phyloP scores from a whole-genome alignment of 2,888 invertebrate genomes.

The Nowickia ferox region DNA sequence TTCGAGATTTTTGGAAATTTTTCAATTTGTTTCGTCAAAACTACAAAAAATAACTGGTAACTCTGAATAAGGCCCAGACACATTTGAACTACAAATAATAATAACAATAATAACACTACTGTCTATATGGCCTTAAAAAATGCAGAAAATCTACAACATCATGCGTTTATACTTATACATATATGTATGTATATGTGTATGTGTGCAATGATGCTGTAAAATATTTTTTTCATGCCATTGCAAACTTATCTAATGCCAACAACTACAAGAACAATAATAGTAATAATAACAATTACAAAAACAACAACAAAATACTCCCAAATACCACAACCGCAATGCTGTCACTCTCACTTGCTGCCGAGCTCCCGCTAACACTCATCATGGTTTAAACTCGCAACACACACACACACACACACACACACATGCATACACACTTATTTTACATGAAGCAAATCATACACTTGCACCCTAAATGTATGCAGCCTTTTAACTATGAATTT shows the following conservation, averaged over 20 bases:
- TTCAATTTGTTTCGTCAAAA: too few relatives aligned
- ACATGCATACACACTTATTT: background rate
- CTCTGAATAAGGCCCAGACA: conserved; percentile 26
- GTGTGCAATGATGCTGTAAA: conserved; percentile 60
- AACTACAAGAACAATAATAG: conserved; percentile 52
- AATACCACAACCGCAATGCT: conserved; percentile 75
- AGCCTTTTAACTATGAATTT: conserved; percentile 37
- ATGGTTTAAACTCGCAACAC: conserved; percentile 37
- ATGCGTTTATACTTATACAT: background rate
- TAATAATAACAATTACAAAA: conserved; percentile 38
- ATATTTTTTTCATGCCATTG: conserved; percentile 51
- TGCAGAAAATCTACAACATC: conserved; percentile 6
- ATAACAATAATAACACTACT: conserved; percentile 47
- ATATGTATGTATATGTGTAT: background rate
- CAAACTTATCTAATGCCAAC: conserved; percentile 63
- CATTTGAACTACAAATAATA: conserved; percentile 34
- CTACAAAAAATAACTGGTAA: too few relatives aligned
- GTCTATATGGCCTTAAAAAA: conserved; percentile 57
- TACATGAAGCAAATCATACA: background rate
- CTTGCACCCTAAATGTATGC: conserved; percentile 34
- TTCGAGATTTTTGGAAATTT: too few relatives aligned
- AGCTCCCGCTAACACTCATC: conserved; percentile 63
- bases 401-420: background rate
- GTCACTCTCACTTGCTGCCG: conserved; percentile 74
- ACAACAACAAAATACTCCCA: conserved; percentile 55